Evolutionary conservation across 2,113 vertebrate genomes (phyloP).

Genomic region (Garra rufa): DNA sequence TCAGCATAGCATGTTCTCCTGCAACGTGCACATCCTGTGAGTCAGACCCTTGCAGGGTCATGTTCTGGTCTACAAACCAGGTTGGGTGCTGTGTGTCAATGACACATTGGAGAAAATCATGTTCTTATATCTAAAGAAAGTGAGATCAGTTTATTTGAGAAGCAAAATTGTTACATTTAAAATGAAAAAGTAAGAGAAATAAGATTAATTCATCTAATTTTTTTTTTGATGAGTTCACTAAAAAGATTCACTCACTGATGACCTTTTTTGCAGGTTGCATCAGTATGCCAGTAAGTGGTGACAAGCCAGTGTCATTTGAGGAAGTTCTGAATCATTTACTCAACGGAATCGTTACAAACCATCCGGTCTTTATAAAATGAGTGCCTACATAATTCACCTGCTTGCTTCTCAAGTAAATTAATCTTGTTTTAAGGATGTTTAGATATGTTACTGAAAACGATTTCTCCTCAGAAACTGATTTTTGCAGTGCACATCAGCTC

Average conservation of each 20-base stretch:
- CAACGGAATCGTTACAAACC: not conserved
- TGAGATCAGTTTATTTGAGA: not conserved
- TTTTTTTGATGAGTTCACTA: not conserved
- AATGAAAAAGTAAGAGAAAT: not conserved
- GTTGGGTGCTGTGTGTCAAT: conserved; percentile 3
- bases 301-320: not conserved
- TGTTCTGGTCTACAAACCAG: not conserved
- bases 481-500: conserved; percentile 10
- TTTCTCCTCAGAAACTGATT: not conserved
- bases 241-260: not conserved
- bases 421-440: not conserved
- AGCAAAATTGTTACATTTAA: not conserved
- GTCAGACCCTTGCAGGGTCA: not conserved
- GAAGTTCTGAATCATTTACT: not conserved
- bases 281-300: not conserved
- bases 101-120: not conserved
- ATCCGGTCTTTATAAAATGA: not conserved
- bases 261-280: not conserved
- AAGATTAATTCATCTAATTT: too few relatives aligned
- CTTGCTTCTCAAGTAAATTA: not conserved
- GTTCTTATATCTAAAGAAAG: not conserved
- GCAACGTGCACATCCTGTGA: conserved; percentile 10
- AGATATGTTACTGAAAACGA: not conserved
- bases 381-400: conserved; percentile 2
- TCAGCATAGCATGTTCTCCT: conserved; percentile 11